A percentile compares a stretch with the other conserved stretches of the same genome.
phyloP scores from a whole-genome alignment of 2,113 vertebrate species.

The Caranx melampygus region DNA sequence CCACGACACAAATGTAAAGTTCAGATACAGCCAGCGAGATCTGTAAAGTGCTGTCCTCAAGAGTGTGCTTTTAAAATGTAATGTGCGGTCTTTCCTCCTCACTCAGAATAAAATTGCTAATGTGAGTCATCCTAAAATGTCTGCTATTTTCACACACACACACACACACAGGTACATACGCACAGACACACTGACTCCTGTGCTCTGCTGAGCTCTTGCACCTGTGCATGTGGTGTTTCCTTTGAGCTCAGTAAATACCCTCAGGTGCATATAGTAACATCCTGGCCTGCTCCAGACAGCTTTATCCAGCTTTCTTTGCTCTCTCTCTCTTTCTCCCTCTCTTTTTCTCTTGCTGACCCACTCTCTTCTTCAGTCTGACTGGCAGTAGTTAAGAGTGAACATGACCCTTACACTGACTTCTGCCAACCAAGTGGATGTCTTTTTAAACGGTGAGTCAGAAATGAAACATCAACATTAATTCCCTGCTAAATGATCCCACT shows the following conservation, averaged over 20 bases:
- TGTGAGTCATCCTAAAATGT: slow-evolving; percentile 55
- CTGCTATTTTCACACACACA: slow-evolving; percentile 32
- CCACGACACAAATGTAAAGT: slow-evolving; percentile 40
- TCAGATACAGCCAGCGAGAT: slow-evolving; percentile 9
- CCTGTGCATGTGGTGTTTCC: slow-evolving; percentile 69
- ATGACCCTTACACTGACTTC: slow-evolving; percentile 73
- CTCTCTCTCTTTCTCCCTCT: slow-evolving; percentile 3
- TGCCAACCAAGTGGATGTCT: slow-evolving; percentile 78
- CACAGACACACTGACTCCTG: slow-evolving; percentile 10
- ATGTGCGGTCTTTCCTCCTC: slow-evolving; percentile 33
- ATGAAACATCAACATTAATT: slow-evolving; percentile 84
- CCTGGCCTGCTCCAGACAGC: slow-evolving; percentile 45
- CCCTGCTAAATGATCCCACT: slow-evolving; percentile 77
- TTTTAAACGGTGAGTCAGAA: slow-evolving; percentile 77
- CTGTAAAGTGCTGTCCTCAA: slow-evolving; percentile 2
- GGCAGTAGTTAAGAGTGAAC: slow-evolving; percentile 75
- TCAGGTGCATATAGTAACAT: slow-evolving; percentile 65
- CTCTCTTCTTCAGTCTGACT: slow-evolving; percentile 61
- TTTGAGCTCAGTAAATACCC: slow-evolving; percentile 69
- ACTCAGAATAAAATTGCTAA: slow-evolving; percentile 40
- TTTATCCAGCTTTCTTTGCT: slow-evolving; percentile 30
- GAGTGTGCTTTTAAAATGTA: slow-evolving; percentile 37
- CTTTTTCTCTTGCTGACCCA: slow-evolving; percentile 38
- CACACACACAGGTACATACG: slow-evolving; percentile 31
- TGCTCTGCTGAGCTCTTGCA: slow-evolving; percentile 62